These are phyloP conservation scores for Antheraea pernyi DNA, from an alignment of 1,140 invertebrate genomes.

Conservation along the genomic window DNA sequence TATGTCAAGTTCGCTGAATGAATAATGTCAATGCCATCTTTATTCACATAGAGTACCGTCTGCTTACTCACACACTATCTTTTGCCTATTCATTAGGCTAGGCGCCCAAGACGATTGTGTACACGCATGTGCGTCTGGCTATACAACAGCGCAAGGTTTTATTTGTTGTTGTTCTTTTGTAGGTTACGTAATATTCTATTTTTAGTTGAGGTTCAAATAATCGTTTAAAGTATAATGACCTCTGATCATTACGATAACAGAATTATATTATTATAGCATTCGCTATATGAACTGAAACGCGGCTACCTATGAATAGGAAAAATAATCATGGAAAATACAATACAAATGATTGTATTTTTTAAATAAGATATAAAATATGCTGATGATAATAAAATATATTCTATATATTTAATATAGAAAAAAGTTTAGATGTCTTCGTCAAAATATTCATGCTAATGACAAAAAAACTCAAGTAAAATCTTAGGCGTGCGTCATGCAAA, in stretches of 20 bases:
- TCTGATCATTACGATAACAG: slow-evolving; percentile 10
- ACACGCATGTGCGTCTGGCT: slow-evolving; percentile 33
- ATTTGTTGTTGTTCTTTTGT: slow-evolving; percentile 46
- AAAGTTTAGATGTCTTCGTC: no score
- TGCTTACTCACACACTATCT: slow-evolving; percentile 17
- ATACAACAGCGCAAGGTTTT: slow-evolving; percentile 52
- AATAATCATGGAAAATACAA: no score
- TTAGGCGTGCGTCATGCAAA: no score
- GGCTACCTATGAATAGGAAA: no score
- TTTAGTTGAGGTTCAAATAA: slow-evolving; percentile 41
- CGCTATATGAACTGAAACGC: neutral
- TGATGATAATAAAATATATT: no score
- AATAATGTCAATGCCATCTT: slow-evolving; percentile 53
- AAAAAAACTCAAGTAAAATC: no score
- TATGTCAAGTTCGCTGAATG: slow-evolving; percentile 27
- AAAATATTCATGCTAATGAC: no score
- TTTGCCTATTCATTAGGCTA: slow-evolving; percentile 27
- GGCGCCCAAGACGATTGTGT: slow-evolving; percentile 30
- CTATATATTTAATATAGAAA: no score
- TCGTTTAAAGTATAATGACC: slow-evolving; percentile 53
- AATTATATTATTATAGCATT: neutral
- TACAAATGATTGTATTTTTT: no score
- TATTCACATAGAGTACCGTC: slow-evolving; percentile 15
- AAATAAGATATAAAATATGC: no score
- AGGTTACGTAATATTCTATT: slow-evolving; percentile 56